Conservation (phyloP, 2,113 vertebrate genomes). For the Apus apus region DNA sequence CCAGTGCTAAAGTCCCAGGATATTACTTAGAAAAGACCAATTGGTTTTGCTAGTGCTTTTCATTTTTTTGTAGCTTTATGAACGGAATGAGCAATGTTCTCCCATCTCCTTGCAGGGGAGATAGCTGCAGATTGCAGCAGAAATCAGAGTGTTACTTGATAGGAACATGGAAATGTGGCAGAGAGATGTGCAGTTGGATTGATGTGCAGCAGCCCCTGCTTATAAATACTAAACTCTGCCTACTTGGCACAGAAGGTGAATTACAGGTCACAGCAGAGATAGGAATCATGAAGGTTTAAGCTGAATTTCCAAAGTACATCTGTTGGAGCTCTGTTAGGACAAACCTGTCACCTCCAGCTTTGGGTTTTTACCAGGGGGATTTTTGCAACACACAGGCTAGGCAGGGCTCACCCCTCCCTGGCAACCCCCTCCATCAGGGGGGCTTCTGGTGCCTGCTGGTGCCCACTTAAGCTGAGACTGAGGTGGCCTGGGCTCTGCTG, state of each 20-base stretch:
- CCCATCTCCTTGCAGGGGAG: neutral
- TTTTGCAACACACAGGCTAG: fast-evolving
- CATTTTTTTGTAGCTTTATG: neutral
- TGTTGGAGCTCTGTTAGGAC: neutral
- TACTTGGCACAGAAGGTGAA: conserved; percentile 1
- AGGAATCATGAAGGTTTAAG: conserved; percentile 32
- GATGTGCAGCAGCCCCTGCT: neutral
- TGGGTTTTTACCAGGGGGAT: neutral
- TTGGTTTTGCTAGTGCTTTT: neutral
- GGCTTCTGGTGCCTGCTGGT: neutral
- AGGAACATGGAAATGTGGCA: conserved; percentile 57
- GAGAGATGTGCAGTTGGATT: fast-evolving
- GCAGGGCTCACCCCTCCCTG: neutral
- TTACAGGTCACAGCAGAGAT: conserved; percentile 14
- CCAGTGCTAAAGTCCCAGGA: neutral
- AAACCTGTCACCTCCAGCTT: neutral
- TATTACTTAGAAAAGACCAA: neutral
- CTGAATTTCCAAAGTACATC: conserved; percentile 21
- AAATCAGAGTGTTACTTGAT: neutral
- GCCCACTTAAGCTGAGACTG: neutral
- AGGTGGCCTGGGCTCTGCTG: fast-evolving
- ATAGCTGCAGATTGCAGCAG: neutral
- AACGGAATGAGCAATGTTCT: neutral
- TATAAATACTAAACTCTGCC: conserved; percentile 48
- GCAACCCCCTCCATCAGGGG: fast-evolving